These are phyloP conservation scores for Chorisops tibialis DNA, from an alignment of 2,888 invertebrate species.

Conservation along the genomic window DNA sequence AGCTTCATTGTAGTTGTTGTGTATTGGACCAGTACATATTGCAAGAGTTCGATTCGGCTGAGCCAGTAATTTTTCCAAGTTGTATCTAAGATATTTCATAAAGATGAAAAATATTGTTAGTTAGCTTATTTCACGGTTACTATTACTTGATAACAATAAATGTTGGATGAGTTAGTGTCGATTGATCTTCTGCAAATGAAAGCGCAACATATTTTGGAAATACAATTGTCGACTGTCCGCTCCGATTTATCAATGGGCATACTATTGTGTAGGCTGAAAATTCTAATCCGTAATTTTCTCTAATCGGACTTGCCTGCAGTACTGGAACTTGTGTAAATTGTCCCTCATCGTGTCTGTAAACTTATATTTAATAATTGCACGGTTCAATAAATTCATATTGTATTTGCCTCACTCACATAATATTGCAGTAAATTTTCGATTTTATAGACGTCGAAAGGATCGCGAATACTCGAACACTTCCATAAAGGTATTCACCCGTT, in stretches of 20 bases:
- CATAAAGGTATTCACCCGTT: conserved; percentile 36
- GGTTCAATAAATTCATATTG: not conserved
- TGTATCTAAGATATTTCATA: too few relatives aligned
- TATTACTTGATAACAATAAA: conserved; percentile 46
- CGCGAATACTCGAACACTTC: conserved; percentile 44
- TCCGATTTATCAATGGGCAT: conserved; percentile 42
- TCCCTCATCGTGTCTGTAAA: conserved; percentile 42
- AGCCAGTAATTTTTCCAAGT: too few relatives aligned
- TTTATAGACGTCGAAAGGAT: conserved; percentile 40
- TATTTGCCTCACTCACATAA: conserved; percentile 37
- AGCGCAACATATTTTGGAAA: conserved; percentile 46
- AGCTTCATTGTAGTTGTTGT: conserved; percentile 49
- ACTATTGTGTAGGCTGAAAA: conserved; percentile 51
- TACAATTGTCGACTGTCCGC: conserved; percentile 31
- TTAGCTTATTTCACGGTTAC: too few relatives aligned
- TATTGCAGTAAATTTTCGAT: conserved; percentile 41
- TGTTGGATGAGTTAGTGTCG: conserved; percentile 45
- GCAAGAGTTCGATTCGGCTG: conserved; percentile 43
- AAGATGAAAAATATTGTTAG: too few relatives aligned
- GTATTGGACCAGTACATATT: conserved; percentile 52
- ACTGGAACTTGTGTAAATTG: conserved; percentile 41
- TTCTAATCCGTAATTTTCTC: conserved; percentile 53
- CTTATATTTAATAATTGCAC: conserved; percentile 1
- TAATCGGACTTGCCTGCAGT: conserved; percentile 48
- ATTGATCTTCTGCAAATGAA: conserved; percentile 43